Percentiles rank a stretch among this genome's conserved stretches.
Evolutionary conservation across 2,797 vertebrate genomes (phyloP).

Genomic region (Calcarius lapponicus): DNA sequence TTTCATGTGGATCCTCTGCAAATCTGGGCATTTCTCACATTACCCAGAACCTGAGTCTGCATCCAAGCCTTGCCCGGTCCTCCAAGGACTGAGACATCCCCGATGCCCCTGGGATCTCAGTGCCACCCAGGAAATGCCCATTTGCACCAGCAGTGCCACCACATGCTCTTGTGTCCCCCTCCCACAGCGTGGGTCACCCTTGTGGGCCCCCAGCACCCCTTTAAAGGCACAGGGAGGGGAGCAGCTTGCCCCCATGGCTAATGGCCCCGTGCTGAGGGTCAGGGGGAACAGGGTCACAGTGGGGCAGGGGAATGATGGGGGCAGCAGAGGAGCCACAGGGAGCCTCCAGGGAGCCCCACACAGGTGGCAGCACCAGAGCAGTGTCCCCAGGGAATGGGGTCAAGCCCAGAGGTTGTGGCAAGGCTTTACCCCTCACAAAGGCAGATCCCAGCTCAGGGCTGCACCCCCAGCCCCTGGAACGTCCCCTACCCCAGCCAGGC

Average conservation of each 20-base stretch:
- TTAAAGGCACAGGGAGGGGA: too few relatives aligned
- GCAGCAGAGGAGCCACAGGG: not conserved
- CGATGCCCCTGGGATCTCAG: not conserved
- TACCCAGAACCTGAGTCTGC: fast-evolving
- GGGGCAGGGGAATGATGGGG: not conserved
- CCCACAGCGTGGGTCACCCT: not conserved
- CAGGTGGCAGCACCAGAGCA: not conserved
- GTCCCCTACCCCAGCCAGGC: not conserved
- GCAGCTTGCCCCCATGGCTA: not conserved
- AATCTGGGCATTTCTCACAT: fast-evolving
- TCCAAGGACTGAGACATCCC: not conserved
- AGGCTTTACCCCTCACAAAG: not conserved
- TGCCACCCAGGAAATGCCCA: not conserved
- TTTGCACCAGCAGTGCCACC: not conserved
- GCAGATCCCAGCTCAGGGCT: not conserved
- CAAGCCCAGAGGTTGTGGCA: not conserved
- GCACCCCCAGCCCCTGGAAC: not conserved
- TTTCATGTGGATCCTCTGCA: not conserved
- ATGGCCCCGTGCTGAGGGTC: not conserved
- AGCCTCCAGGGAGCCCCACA: not conserved
- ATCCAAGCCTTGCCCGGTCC: not conserved
- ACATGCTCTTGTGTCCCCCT: fast-evolving
- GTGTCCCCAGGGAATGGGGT: not conserved
- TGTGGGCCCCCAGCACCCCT: not conserved
- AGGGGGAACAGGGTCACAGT: not conserved